Evolutionary conservation across 2,888 invertebrate genomes (phyloP).

Genomic region (Eupithecia dodoneata): DNA sequence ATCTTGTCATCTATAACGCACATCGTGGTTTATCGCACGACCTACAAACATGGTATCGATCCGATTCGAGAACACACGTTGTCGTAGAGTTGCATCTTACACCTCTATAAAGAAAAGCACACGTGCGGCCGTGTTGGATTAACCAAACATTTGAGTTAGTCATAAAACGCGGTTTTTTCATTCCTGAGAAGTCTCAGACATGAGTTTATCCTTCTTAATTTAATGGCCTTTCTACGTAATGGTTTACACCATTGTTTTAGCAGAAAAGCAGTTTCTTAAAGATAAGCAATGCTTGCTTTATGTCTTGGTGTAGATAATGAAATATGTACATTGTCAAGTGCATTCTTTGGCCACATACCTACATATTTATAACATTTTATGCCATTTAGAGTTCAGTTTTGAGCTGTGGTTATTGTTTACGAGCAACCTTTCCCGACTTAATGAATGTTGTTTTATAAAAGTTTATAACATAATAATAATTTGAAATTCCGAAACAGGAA

Average conservation of each 20-base stretch:
- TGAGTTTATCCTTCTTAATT: background rate
- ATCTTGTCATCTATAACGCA: conserved; percentile 35
- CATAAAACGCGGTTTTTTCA: background rate
- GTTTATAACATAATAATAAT: background rate
- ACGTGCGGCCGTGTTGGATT: background rate
- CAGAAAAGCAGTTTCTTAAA: background rate
- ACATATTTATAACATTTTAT: conserved; percentile 3
- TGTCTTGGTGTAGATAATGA: background rate
- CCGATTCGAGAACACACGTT: conserved; percentile 36
- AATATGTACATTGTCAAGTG: background rate
- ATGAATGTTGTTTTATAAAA: background rate
- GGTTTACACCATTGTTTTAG: background rate
- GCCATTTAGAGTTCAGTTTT: background rate
- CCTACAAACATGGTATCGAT: conserved; percentile 44
- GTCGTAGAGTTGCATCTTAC: conserved; percentile 39
- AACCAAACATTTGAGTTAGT: background rate
- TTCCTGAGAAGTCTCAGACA: background rate
- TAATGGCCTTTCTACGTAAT: background rate
- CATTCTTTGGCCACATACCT: conserved; percentile 1
- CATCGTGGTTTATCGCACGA: conserved; percentile 39
- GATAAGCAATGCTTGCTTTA: conserved; percentile 13
- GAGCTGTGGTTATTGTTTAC: background rate
- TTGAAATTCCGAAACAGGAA: background rate
- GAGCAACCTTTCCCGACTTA: background rate
- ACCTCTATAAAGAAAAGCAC: background rate